Percentiles rank a stretch among this genome's conserved stretches.
phyloP scores from a whole-genome alignment of 2,113 vertebrate genomes.

The Eudyptes chrysolophus region DNA sequence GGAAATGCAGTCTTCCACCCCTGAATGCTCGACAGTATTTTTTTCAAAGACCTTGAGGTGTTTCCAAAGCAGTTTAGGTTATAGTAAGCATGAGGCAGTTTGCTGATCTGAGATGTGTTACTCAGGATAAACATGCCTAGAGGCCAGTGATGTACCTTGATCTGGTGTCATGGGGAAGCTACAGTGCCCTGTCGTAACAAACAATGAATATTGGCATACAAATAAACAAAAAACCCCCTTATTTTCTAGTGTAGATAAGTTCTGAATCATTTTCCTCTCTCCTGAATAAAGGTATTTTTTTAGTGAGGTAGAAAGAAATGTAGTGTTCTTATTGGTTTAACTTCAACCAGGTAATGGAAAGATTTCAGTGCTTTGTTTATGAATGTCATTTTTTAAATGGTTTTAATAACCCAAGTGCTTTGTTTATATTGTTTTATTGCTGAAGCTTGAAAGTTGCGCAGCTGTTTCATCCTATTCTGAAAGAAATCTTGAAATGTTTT shows the following conservation, averaged over 20 bases:
- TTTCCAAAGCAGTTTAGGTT: neutral
- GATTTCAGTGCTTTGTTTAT: neutral
- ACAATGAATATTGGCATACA: neutral
- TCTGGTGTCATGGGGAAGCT: neutral
- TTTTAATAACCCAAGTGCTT: neutral
- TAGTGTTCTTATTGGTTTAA: neutral
- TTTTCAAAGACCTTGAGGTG: neutral
- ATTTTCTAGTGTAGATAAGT: neutral
- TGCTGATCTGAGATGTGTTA: neutral
- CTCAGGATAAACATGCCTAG: neutral
- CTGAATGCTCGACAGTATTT: neutral
- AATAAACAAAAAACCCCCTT: neutral
- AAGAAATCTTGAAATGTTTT: neutral
- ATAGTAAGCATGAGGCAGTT: neutral
- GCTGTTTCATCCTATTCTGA: neutral
- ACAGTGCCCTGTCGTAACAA: neutral
- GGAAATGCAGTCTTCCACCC: neutral
- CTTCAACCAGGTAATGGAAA: neutral
- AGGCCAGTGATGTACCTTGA: neutral
- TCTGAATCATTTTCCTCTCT: neutral
- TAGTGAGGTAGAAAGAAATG: neutral
- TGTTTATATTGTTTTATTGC: neutral
- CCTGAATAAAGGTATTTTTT: neutral
- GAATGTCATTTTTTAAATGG: neutral
- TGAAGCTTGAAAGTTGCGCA: neutral